Base-by-base conservation (phyloP, 2,888 invertebrate species). In the Trilocha varians region DNA sequence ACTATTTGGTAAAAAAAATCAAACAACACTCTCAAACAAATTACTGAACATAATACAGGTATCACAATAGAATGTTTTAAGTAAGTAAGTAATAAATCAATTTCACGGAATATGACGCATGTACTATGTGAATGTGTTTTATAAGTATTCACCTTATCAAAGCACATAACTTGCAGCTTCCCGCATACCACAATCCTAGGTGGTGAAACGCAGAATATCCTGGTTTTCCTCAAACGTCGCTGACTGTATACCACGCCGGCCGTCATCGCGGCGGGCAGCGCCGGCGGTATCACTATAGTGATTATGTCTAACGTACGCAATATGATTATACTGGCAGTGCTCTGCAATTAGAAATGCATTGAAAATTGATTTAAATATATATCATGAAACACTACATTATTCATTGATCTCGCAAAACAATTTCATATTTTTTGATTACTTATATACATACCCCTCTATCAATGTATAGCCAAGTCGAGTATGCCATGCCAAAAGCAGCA, bases 201-300 rank as follows among this genome's bases (percentile, higher is more conserved):
- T 18, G 93, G 93, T 41, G 93, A 93, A 13, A 93, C 93, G 65
- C 94, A 94, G 75, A 90, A 94, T 58, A 95, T 93, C 49, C 88
- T 88, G 40, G 89, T 78, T 44, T 83, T 85, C 55, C 90, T 88
- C 48, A 95, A 73, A 13, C 94, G 85, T 40, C 87, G 87, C 68
- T 93, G 93, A 46, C 94, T 93, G 75, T 92, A 92, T 16, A 93
- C 88, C 40, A 91, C 93, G 43, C 94, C 94, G 14, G 93, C 91
- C 1, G 94, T 93, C 92, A 95, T 93, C 18, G 94, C 94, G 41
- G 93, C 96, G 5, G 97, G 97, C 35, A 97, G 77, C 8, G 97
- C 96, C 3, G 97, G 97, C 0, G 97, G 97, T 14, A 97, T 94
- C 6, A 96, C 95, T 53, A 97, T 96, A 0, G 97, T 97, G 50